Base-by-base conservation (phyloP, 2,113 vertebrate species). In the Marmota flaviventris region DNA sequence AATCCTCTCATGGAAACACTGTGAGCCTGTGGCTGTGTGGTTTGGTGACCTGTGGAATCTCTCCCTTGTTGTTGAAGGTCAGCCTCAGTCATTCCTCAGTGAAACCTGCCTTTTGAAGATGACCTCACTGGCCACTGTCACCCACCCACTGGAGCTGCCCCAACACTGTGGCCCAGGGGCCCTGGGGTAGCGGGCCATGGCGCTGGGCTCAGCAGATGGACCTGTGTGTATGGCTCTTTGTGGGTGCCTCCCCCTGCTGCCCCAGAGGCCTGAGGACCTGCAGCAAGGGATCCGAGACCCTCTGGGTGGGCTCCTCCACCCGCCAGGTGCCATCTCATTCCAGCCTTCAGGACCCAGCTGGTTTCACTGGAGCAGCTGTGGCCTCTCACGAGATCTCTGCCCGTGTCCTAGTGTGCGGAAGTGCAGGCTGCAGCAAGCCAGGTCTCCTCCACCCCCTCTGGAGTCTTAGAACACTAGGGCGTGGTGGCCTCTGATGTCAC, bases 71-170 rank as follows among this genome's bases (percentile, higher is more conserved):
- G 0, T 0, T 1, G 42, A n/a, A 20, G 58, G 53, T 22, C 18
- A 10, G 58, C 32, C 29, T 0, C 12, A 37, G 29, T 10, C 0
- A 2, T 8, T 56, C 51, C 39, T 39, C 25, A 0, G 0, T 27
- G 45, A 67, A 42, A 63, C 39, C 27, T 29, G 39, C 27, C 58
- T 88, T 17, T 58, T 2, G 24, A 34, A n/a, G 20, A 10, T 17
- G 72, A 5, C 20, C 0, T 0, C 9, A 2, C 29, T 42, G 65
- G 9, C 70, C 32, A 0, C 14, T 0, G 0, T 39, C 12, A 27
- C 70, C 18, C 2, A 12, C 63, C 8, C 1, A 24, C 4, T 4
- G 24, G 18, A 53, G 24, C 61, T 45, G 77, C 14, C 82, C 8
- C 8, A 1, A 6, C 8, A 6, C 25, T 11, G 87, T 5, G 1